Conservation (phyloP, 2,113 vertebrate genomes). For the Sakesphorus luctuosus region DNA sequence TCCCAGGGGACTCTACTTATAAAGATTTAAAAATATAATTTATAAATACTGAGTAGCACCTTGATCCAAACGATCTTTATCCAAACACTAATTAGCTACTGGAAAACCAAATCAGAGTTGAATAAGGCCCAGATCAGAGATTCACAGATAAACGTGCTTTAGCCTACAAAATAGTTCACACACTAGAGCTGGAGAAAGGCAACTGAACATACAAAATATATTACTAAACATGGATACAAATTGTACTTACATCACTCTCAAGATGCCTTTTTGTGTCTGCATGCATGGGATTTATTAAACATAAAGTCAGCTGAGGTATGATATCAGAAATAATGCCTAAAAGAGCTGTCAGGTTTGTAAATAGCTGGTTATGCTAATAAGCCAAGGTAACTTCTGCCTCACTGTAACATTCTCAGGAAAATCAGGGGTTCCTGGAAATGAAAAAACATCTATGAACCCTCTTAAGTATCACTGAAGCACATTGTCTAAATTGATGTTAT, state of each 20-base stretch:
- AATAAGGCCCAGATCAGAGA: neutral
- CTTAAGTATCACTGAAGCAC: neutral
- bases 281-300: neutral
- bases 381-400: neutral
- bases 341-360: conserved; percentile 32
- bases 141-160: neutral
- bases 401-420: neutral
- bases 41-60: neutral
- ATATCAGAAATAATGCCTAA: neutral
- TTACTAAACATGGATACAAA: neutral
- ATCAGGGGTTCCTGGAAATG: neutral
- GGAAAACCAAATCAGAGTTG: neutral
- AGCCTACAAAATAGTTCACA: neutral
- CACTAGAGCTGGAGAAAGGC: neutral
- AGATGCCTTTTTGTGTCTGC: neutral
- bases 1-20: neutral
- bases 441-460: neutral
- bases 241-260: neutral
- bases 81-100: neutral
- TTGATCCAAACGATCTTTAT: neutral
- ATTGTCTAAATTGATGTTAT: neutral
- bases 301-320: neutral
- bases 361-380: conserved; percentile 13
- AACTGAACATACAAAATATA: conserved; percentile 13
- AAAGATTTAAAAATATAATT: neutral